Percentiles rank a stretch among this genome's conserved stretches.
phyloP scores from a whole-genome alignment of 2,888 invertebrate genomes.

The Xylota segnis region DNA sequence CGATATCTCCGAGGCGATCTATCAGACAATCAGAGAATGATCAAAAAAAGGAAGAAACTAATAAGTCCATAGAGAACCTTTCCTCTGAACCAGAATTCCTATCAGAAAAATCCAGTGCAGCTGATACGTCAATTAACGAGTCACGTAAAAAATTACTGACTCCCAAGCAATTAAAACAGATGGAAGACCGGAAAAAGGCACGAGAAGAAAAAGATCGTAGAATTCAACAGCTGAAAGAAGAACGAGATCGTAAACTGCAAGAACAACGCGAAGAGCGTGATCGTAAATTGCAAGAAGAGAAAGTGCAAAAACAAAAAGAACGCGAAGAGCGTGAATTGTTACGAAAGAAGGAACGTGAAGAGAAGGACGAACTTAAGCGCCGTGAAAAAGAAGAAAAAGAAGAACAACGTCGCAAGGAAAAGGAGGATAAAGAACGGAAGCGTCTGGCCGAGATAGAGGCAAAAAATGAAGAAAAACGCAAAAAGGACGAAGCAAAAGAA shows the following conservation, averaged over 20 bases:
- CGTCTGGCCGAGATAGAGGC: conserved; percentile 81
- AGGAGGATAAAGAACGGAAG: conserved; percentile 83
- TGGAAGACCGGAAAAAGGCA: conserved; percentile 80
- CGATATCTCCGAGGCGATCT: conserved; percentile 14
- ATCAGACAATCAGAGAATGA: conserved; percentile 16
- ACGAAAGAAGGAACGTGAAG: conserved; percentile 81
- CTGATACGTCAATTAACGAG: conserved; percentile 42
- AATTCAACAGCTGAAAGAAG: conserved; percentile 84
- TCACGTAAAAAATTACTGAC: conserved; percentile 77
- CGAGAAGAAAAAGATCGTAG: conserved; percentile 84
- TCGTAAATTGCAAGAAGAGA: conserved; percentile 82
- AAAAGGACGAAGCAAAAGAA: conserved; percentile 80
- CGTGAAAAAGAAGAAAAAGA: conserved; percentile 83
- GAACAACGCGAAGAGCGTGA: conserved; percentile 85
- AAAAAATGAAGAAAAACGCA: conserved; percentile 80
- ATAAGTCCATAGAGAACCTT: conserved; percentile 7
- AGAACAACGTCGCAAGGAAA: conserved; percentile 84
- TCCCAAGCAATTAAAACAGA: conserved; percentile 80
- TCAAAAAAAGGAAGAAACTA: conserved; percentile 14
- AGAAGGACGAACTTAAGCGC: conserved; percentile 80
- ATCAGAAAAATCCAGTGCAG: conserved; percentile 5
- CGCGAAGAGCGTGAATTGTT: conserved; percentile 79
- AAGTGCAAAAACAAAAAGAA: conserved; percentile 76
- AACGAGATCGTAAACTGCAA: conserved; percentile 85
- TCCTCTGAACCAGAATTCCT: conserved; percentile 27